Evolutionary conservation across 2,797 vertebrate genomes (phyloP), one percentile per base, ranked within the genome.

Genomic region (Ispidina lecontei): DNA sequence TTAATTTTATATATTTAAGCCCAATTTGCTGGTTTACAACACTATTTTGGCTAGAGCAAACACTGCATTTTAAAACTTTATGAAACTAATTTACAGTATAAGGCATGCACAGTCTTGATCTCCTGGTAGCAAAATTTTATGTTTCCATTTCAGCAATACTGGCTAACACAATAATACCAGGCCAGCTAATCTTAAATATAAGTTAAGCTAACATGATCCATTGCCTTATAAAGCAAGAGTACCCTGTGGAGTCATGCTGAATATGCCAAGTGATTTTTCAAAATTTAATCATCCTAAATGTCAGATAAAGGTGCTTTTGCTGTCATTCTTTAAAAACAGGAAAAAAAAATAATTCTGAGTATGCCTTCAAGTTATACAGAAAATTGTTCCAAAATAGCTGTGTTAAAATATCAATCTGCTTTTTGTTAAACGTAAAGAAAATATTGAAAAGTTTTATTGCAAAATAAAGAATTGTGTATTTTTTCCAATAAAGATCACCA

Each of bases 231-330:
- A 97, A 97, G 93, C 96, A 96, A 92, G 90, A 97, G 96, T 91
- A 97, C 97, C 97, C 97, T 96, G 94, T 97, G 96, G 97, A 98
- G 96, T 97, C 96, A 95, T 97, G 89, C 88, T 96, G 97, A 98
- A 98, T 97, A 97, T 97, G 97, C 97, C 95, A 96, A 98, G 98
- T 97, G 97, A 97, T 98, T 96, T 97, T 97, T 98, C 97, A 97
- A 97, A 98, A 98, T 98, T 97, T 98, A 99, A 99, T 99, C 97
- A 98, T 98, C 96, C 95, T 98, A 97, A 98, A 97, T 98, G 98
- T 98, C 96, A 97, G 95, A 98, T 97, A 98, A 98, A 98, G 97
- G 97, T 97, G 98, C 97, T 98, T 98, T 98, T 97, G 98, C 97
- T 98, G 98, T 98, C 98, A 98, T 98, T 98, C 96, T 97, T 97